Evolutionary conservation across 2,888 invertebrate species (phyloP), one percentile per base, ranked within the genome.

Genomic region (Acleris holmiana): DNA sequence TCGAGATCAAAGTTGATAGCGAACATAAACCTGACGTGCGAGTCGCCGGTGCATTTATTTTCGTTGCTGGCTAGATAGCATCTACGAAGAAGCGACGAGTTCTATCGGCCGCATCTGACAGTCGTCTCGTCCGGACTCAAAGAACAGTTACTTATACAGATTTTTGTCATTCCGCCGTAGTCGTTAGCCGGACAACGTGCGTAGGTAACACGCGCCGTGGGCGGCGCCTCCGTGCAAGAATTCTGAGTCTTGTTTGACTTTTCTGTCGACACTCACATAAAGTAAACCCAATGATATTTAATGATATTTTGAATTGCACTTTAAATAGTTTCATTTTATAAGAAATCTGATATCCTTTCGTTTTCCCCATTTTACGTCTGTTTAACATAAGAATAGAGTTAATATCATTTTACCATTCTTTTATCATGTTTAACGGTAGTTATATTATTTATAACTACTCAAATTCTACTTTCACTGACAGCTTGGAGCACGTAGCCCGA

Each of bases 391-490:
- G 3, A 2, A n/a, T 5, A 44, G 7, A 15, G 17, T n/a, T 1
- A 44, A n/a, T 15, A 5, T 41, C 44, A 4, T 44, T 44, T 23
- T 35, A 23, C 23, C 44, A 55, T 55, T 55, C 19, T 40, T 69
- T 67, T 62, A 68, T 66, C 63, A 63, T 60, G 69, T 65, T 68
- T 79, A 82, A 82, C 80, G 79, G 81, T 79, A 74, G 70, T 78
- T 75, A 72, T 69, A 72, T 78, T 80, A 78, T 76, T 80, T 77
- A 80, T 80, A 79, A 78, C 72, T 73, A 74, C 73, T 76, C 72
- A 73, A 80, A 78, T 80, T 77, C 78, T 78, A 88, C 86, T 88
- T 87, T 88, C 87, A 86, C 86, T 87, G 76, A 76, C 75, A 78
- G 82, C 75, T 81, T 70, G 71, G 76, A 83, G 79, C 82, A 80